A percentile compares a stretch with the other conserved stretches of the same genome.
Conservation (phyloP, 1,140 invertebrate species). For the Conopomorpha cramerella region DNA sequence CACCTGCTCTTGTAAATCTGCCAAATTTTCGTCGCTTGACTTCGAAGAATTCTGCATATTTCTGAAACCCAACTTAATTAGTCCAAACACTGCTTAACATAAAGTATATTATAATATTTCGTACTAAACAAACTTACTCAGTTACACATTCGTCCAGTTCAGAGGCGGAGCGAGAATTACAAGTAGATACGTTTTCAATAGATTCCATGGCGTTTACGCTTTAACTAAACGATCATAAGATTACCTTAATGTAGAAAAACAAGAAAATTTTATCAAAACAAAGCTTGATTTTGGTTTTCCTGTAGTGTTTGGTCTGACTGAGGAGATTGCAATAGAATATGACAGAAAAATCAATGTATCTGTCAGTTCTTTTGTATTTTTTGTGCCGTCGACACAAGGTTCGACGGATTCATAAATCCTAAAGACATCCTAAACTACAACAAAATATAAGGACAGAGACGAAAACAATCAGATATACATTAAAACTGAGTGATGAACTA, state of each 20-base stretch:
- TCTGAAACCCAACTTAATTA: conserved; percentile 7
- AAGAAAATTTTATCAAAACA: not conserved
- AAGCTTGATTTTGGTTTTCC: too few relatives aligned
- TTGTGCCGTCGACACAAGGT: too few relatives aligned
- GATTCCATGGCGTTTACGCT: too few relatives aligned
- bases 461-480: too few relatives aligned
- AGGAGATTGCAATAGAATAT: too few relatives aligned
- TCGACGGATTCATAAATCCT: too few relatives aligned
- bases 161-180: conserved; percentile 7
- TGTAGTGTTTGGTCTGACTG: too few relatives aligned
- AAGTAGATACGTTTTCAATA: conserved; percentile 16
- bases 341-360: too few relatives aligned
- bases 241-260: not conserved
- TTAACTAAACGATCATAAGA: not conserved
- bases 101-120: conserved; percentile 3
- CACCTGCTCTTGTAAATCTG: conserved; percentile 27
- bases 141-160: conserved; percentile 10
- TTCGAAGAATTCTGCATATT: not conserved
- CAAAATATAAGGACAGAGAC: too few relatives aligned
- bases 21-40: conserved; percentile 14
- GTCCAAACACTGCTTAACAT: conserved; percentile 3
- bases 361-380: too few relatives aligned
- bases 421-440: too few relatives aligned
- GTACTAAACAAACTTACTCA: conserved; percentile 7
- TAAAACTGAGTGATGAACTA: too few relatives aligned